These are phyloP conservation scores for Beaufortia kweichowensis DNA, from an alignment of 2,113 vertebrate species.

Conservation along the genomic window DNA sequence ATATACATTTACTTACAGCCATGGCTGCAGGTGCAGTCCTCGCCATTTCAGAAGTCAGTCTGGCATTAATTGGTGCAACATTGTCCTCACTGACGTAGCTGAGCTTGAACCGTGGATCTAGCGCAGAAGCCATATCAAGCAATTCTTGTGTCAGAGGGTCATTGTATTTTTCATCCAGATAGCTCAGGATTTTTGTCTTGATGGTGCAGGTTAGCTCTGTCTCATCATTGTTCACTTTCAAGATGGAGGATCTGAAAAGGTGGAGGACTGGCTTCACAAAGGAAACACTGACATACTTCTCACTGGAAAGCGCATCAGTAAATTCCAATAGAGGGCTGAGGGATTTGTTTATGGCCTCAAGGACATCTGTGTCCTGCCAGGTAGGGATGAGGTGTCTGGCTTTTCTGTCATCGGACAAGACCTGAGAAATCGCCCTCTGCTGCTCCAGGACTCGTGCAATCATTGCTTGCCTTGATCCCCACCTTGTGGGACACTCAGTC, in stretches of 20 bases:
- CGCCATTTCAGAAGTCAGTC: no score
- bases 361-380: neutral
- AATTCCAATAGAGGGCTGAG: neutral
- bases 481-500: neutral
- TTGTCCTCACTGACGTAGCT: no score
- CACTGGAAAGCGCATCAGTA: no score
- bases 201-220: neutral
- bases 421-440: neutral
- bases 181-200: neutral
- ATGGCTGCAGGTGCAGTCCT: no score
- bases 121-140: no score
- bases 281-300: no score
- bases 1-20: no score
- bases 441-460: neutral
- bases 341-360: neutral
- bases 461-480: neutral
- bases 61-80: no score
- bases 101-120: no score
- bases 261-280: neutral
- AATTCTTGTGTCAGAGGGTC: no score
- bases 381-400: neutral
- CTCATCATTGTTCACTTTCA: neutral
- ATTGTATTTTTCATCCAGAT: no score
- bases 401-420: neutral
- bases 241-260: neutral